Conservation (phyloP, 2,888 invertebrate species). For the Brachyopa scutellaris region DNA sequence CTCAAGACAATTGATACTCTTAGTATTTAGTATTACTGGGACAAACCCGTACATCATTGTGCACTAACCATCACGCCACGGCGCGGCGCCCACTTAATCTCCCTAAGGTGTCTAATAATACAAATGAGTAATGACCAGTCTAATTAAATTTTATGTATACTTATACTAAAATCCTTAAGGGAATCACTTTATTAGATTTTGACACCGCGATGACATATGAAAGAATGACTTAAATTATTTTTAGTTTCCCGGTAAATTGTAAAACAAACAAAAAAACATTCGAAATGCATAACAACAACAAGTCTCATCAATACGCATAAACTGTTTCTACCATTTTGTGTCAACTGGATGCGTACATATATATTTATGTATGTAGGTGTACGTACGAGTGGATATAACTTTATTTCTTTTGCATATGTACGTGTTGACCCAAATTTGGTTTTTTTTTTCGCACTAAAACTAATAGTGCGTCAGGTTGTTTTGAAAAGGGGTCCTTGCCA, state of each 20-base stretch:
- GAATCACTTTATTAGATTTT: conserved; percentile 8
- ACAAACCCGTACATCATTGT: too few species aligned
- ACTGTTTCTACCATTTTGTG: neutral
- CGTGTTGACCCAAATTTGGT: conserved; percentile 21
- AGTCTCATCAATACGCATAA: conserved; percentile 23
- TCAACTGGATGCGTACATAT: neutral
- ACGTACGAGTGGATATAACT: too few species aligned
- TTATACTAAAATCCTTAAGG: neutral
- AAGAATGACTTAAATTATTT: neutral
- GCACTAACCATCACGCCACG: too few species aligned
- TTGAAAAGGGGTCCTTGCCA: neutral
- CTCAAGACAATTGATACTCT: too few species aligned
- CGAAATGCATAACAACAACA: neutral
- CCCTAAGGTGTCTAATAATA: too few species aligned
- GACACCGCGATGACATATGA: conserved; percentile 3
- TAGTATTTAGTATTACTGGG: too few species aligned
- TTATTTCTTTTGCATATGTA: neutral
- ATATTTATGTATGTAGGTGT: too few species aligned
- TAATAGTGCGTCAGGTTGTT: conserved; percentile 17
- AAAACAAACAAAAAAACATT: neutral
- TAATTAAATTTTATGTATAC: conserved; percentile 11
- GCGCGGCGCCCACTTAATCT: too few species aligned
- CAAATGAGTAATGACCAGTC: neutral
- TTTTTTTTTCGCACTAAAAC: neutral
- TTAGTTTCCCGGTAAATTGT: neutral